Evolutionary conservation across 2,888 invertebrate genomes (phyloP).

Genomic region (Apamea anceps): DNA sequence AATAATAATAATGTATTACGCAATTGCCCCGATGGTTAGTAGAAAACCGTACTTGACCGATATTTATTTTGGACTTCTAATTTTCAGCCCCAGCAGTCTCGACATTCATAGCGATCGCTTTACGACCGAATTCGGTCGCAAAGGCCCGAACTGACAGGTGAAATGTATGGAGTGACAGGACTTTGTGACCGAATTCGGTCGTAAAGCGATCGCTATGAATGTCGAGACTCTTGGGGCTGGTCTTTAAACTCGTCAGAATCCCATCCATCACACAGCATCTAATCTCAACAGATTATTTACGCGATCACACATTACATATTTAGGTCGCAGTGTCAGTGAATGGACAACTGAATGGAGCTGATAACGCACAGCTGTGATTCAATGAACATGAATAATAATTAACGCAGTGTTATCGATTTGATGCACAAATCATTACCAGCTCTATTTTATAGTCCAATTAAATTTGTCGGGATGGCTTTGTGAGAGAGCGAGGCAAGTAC

Average conservation of each 20-base stretch:
- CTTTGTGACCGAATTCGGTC: too few species aligned
- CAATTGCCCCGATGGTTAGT: too few species aligned
- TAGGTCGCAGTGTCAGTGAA: constrained; percentile 69
- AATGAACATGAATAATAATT: constrained; percentile 85
- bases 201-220: too few species aligned
- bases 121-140: too few species aligned
- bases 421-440: constrained; percentile 80
- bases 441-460: constrained; percentile 84
- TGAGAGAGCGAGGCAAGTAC: constrained; percentile 48
- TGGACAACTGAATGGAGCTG: constrained; percentile 74
- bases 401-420: constrained; percentile 74
- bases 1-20: too few species aligned
- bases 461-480: constrained; percentile 71
- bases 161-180: too few species aligned
- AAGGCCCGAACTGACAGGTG: too few species aligned
- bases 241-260: not conserved
- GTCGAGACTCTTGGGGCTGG: too few species aligned
- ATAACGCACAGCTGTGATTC: constrained; percentile 78
- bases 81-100: too few species aligned
- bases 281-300: constrained; percentile 63
- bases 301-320: constrained; percentile 57
- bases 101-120: too few species aligned
- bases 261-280: constrained; percentile 36
- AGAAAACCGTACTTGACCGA: too few species aligned
- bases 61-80: too few species aligned